Evolutionary conservation across 2,888 invertebrate species (phyloP).

Genomic region (Agriopis aurantiaria): DNA sequence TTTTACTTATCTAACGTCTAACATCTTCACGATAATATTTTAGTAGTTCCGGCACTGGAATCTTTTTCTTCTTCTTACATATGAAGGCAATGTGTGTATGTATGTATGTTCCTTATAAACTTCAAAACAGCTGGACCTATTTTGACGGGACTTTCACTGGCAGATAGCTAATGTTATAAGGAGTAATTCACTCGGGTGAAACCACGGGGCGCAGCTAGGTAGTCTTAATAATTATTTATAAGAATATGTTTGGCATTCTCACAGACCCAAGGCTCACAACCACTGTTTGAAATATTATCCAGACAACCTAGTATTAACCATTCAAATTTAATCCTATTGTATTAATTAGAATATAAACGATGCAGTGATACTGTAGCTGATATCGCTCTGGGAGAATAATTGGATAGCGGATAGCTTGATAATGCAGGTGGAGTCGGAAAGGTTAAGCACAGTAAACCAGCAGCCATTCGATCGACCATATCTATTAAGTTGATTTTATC

Average conservation of each 20-base stretch:
- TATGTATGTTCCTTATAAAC: too few relatives aligned
- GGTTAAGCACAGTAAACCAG: constrained; percentile 6
- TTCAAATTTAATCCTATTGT: constrained; percentile 12
- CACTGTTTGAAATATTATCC: neutral
- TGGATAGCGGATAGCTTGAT: constrained; percentile 17
- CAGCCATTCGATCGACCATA: constrained; percentile 1
- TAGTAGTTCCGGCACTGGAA: too few relatives aligned
- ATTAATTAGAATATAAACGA: constrained; percentile 24
- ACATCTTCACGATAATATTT: too few relatives aligned
- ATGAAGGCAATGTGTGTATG: too few relatives aligned
- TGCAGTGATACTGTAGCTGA: constrained; percentile 13
- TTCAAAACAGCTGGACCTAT: too few relatives aligned
- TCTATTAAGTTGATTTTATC: constrained; percentile 4
- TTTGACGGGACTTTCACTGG: too few relatives aligned
- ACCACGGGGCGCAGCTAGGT: too few relatives aligned
- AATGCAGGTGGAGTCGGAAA: constrained; percentile 23
- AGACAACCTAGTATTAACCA: neutral
- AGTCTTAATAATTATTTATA: too few relatives aligned
- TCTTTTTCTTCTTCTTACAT: too few relatives aligned
- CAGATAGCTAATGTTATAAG: too few relatives aligned
- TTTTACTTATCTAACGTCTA: too few relatives aligned
- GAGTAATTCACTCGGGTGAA: too few relatives aligned
- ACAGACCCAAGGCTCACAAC: neutral
- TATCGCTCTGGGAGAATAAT: constrained; percentile 14
- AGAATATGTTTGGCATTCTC: neutral